These are phyloP conservation scores for Leuciscus idus DNA, from an alignment of 2,113 vertebrate genomes.

Conservation along the genomic window DNA sequence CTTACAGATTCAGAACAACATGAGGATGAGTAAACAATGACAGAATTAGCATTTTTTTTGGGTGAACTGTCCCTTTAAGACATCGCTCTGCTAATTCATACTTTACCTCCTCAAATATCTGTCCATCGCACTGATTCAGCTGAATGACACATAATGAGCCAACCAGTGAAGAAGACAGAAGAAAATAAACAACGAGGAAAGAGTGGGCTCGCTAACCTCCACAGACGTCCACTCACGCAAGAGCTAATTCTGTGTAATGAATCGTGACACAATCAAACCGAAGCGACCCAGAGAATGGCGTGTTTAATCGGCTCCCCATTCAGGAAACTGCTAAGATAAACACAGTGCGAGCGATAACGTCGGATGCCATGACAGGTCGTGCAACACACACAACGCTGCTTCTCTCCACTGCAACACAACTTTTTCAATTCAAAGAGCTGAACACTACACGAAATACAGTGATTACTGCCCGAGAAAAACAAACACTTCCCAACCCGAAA, in stretches of 20 bases:
- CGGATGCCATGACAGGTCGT: background rate
- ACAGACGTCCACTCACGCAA: conserved; percentile 39
- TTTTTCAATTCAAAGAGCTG: background rate
- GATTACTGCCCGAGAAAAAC: background rate
- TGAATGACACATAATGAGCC: conserved; percentile 28
- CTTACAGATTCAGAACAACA: no score
- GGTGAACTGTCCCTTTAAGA: background rate
- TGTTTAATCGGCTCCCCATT: conserved; percentile 53
- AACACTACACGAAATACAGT: background rate
- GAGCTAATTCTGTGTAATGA: conserved; percentile 53
- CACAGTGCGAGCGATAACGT: conserved; percentile 32
- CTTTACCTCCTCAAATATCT: background rate
- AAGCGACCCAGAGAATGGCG: conserved; percentile 18
- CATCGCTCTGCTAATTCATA: background rate
- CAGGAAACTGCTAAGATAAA: conserved; percentile 57
- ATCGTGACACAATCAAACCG: conserved; percentile 61
- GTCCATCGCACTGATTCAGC: conserved; percentile 3
- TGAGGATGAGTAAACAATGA: no score
- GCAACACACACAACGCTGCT: background rate
- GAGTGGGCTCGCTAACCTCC: conserved; percentile 42
- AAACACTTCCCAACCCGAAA: background rate
- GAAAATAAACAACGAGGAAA: conserved; percentile 47
- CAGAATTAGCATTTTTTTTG: background rate
- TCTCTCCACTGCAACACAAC: background rate
- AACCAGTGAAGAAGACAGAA: conserved; percentile 47